Base-by-base conservation (phyloP, 64 coral and sea anemone genomes). In the Pocillopora damicornis region DNA sequence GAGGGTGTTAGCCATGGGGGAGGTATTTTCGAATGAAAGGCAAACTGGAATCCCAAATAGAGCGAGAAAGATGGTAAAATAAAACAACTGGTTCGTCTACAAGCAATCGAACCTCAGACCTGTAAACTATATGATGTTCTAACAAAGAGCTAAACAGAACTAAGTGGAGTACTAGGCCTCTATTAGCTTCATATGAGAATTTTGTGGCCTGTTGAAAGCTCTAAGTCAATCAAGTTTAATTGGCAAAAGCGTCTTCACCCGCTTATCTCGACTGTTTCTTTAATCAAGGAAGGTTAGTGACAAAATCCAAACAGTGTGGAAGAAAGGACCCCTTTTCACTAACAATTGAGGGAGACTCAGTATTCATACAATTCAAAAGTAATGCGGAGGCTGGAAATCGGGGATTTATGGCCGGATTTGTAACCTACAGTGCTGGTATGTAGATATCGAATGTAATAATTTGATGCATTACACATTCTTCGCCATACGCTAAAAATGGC, bases 321-420 rank as follows among this genome's bases (percentile, higher is more conserved):
- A 30, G n/a, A 22, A 83, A 90, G 18, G 35, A 82, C 3, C 88
- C 79, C 6, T 82, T 90, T 76, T 59, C 26, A 13, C 59, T 90
- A 6, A 76, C 59, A 25, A 82, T 76, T 12, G 58, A 61, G 22
- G 71, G 35, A 10, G 65, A 81, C 11, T 73, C 77, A 5, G 73
- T 90, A 72, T 83, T 73, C 60, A 83, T 90, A 9, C 72, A 79
- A 8, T 90, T 90, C 57, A 58, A 73, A 75, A 90, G 88, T 58
- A 15, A 42, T 10, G 25, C 20, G 66, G n/a, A 57, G 0, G 75
- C 78, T 5, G 79, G 88, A 62, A 68, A 79, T 16, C 38, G 88
- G 56, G 88, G 88, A 59, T 90, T 90, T 37, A 83, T 90, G 88
- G 79, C 88, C 23, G 88, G 88, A n/a, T 90, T 90, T 90, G 78